These are phyloP conservation scores for Melanaphis sacchari DNA, from an alignment of 1,140 invertebrate genomes.

Conservation along the genomic window DNA sequence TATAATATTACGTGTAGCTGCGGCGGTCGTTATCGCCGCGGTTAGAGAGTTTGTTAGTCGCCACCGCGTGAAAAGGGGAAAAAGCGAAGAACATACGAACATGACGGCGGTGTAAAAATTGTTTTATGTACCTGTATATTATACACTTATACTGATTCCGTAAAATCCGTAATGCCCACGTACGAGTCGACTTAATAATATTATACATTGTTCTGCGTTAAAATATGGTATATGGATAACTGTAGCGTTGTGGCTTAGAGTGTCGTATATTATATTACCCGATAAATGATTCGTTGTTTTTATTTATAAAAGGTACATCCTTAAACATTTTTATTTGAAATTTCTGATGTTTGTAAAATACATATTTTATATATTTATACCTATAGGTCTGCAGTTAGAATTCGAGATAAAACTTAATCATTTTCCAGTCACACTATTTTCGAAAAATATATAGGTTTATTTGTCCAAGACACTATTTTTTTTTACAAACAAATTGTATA, in stretches of 20 bases:
- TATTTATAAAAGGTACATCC: not conserved
- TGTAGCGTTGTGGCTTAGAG: no score
- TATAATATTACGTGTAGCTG: not conserved
- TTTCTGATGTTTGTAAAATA: not conserved
- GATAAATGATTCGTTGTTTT: not conserved
- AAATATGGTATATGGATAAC: not conserved
- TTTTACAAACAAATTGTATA: not conserved
- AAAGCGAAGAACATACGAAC: not conserved
- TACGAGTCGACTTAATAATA: not conserved
- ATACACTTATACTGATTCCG: not conserved
- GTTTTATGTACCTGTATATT: not conserved
- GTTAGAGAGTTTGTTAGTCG: not conserved
- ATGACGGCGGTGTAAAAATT: not conserved
- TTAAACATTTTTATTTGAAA: not conserved
- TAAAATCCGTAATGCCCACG: conserved; percentile 9
- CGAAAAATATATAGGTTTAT: not conserved
- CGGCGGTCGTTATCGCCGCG: not conserved
- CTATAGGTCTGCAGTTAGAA: not conserved
- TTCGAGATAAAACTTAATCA: not conserved
- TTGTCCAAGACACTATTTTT: not conserved
- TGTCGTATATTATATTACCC: not conserved
- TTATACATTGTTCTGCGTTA: not conserved
- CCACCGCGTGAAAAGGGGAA: not conserved
- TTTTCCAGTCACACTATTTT: not conserved
- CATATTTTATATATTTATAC: no score